Evolutionary conservation across 2,797 vertebrate genomes (phyloP), one percentile per base, ranked within the genome.

Genomic region (Euphonia xanthogaster): DNA sequence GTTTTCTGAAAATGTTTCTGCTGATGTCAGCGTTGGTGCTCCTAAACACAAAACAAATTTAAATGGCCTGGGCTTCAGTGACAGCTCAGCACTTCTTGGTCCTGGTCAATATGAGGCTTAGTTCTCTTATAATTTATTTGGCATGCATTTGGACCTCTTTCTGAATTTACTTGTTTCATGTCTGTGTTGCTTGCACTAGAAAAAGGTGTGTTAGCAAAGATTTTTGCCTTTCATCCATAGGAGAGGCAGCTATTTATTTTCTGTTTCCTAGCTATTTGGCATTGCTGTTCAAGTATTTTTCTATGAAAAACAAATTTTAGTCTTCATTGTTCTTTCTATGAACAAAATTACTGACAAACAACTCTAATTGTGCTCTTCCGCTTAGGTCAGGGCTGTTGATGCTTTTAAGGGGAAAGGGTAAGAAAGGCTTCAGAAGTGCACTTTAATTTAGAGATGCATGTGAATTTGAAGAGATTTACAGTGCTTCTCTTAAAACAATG

Each of bases 1-100:
- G 9, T 63, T 95, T 95, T 92, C 83, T 91, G 67, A 89, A 79
- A 82, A 61, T 7, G 2, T 33, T 96, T 88, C 50, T 94, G 57
- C 65, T 94, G 47, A 40, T 89, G 61, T 23, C 25, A 76, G 5
- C 20, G 0, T 14, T 25, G 4, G 14, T 81, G 10, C 35, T 95
- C 30, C 58, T 42, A 40, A 86, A 63, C 60, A 87, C 27, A 66
- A 58, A 88, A 86, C 20, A 73, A 73, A 72, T 75, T 44, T 51
- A 51, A 57, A 44, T 65, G 35, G 58, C 92, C 39, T 70, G 45
- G 25, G 23, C 22, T 55, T 80, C 19, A 30, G 30, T 61, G 67
- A 37, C 23, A 85, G 42, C 45, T 44, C 74, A 71, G 48, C 12
- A 63, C 24, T 78, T 70, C 63, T 81, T 73, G 33, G 14, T 68